phyloP scores from a whole-genome alignment of 64 coral and sea anemone genomes.

The Montipora capricornis region DNA sequence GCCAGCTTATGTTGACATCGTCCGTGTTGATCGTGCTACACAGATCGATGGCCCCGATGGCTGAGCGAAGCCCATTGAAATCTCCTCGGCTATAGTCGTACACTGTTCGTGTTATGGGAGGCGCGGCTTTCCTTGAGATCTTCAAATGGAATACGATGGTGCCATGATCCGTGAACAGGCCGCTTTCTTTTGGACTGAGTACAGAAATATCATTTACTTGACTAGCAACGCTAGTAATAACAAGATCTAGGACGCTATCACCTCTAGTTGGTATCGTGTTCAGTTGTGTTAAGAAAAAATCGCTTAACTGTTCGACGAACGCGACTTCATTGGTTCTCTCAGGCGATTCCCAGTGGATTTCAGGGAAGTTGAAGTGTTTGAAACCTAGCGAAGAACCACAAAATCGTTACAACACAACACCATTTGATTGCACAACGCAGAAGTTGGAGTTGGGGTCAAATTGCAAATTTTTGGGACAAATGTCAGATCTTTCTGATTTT shows the following conservation, averaged over 20 bases:
- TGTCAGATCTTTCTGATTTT: no score
- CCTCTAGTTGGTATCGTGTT: slow-evolving; percentile 65
- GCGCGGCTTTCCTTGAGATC: slow-evolving; percentile 46
- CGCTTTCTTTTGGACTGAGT: slow-evolving; percentile 47
- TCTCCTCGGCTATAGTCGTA: neutral
- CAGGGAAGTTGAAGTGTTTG: no score
- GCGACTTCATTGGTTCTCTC: slow-evolving; percentile 36
- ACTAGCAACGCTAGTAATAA: slow-evolving; percentile 46
- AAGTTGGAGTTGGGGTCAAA: no score
- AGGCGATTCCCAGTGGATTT: no score
- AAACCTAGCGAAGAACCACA: no score
- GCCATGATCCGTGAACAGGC: neutral
- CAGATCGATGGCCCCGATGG: slow-evolving; percentile 32
- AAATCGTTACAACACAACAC: no score
- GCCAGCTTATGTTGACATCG: slow-evolving; percentile 63
- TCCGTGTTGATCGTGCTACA: neutral
- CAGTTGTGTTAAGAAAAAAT: slow-evolving; percentile 65
- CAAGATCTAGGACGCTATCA: slow-evolving; percentile 64
- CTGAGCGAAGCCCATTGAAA: slow-evolving; percentile 56
- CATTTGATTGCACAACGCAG: no score
- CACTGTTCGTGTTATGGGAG: no score
- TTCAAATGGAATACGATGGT: slow-evolving; percentile 39
- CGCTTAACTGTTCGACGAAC: slow-evolving; percentile 59
- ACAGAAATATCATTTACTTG: slow-evolving; percentile 44
- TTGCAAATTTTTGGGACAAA: no score